Base-by-base conservation (phyloP, 2,797 vertebrate species). In the Spinus pinus region DNA sequence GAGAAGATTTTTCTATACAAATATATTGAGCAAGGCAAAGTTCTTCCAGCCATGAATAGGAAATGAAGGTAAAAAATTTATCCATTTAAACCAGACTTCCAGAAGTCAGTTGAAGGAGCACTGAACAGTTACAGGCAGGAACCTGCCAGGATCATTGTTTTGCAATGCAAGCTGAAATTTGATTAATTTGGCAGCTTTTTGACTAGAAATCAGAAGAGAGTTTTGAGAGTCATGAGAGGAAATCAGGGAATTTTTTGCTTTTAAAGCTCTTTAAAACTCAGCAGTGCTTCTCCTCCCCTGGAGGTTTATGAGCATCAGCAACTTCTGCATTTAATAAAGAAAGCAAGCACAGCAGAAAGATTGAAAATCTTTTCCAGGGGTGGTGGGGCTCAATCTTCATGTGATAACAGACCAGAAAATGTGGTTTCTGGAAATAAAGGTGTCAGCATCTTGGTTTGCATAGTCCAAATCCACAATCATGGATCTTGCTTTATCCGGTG, bases 261-360 rank as follows among this genome's bases (percentile, higher is more conserved):
- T 83, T 69, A 89, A 73, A 93, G 11, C 53, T 80, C 78, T 92
- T 80, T 77, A 83, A 86, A 95, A 61, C 61, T 54, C 75, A 54
- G 75, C 7, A 5, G 46, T 92, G 28, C 14, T 85, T 27, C 47
- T 85, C 39, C 51, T 89, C 50, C 93, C 57, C 73, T 42, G 14
- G 87, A 87, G 72, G 60, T 93, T 88, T 96, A 77, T 46, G 44
- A 81, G 28, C 44, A 46, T 42, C 27, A 35, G 39, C 37, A 82
- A 64, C 53, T 89, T 91, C 93, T 89, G 71, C 42, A 25, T 83
- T 90, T 85, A 89, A 85, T 87, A 57, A 86, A 93, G 60, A 61
- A 87, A 94, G 64, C 27, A 65, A 81, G 58, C 50, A 72, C 56
- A 85, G 46, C 37, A 74, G 24, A 56, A 70, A 87, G 37, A 69